phyloP scores from a whole-genome alignment of 1,140 invertebrate species.

The Gryon sp. region DNA sequence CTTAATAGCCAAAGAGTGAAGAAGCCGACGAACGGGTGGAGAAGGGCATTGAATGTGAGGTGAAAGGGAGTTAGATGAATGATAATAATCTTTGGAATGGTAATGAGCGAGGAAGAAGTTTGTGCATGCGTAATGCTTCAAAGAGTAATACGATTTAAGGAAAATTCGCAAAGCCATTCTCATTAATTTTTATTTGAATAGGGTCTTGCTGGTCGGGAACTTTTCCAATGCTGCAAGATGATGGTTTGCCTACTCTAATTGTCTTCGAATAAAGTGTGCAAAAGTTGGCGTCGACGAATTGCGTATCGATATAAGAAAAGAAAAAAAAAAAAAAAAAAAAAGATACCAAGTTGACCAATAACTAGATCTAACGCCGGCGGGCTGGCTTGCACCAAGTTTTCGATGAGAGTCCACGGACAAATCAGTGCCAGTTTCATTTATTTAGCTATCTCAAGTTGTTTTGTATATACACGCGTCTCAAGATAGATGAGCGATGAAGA shows the following conservation, averaged over 20 bases:
- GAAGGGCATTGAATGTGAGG: too few relatives aligned
- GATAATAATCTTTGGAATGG: conserved; percentile 33
- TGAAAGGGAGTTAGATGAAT: background rate
- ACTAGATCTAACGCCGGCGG: too few relatives aligned
- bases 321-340: too few relatives aligned
- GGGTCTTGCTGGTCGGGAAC: background rate
- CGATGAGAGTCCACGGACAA: conserved; percentile 9
- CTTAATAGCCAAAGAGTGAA: too few relatives aligned
- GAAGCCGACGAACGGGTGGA: too few relatives aligned
- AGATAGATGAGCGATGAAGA: conserved; percentile 37
- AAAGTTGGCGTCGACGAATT: too few relatives aligned
- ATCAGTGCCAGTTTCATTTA: conserved; percentile 21
- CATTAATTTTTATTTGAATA: conserved; percentile 45
- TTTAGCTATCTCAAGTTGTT: conserved; percentile 9
- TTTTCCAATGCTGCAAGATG: background rate
- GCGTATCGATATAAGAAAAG: too few relatives aligned
- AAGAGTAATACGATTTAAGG: conserved; percentile 24
- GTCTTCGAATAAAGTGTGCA: too few relatives aligned
- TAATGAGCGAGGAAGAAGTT: conserved; percentile 21
- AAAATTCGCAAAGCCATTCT: conserved; percentile 24
- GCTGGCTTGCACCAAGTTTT: too few relatives aligned
- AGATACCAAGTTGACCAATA: conserved; percentile 26
- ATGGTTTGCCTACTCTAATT: too few relatives aligned
- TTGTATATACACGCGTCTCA: conserved; percentile 9
- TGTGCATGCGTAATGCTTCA: background rate